These are phyloP conservation scores for Drosophila subpulchrella DNA, from an alignment of 1,140 invertebrate species.

Conservation along the genomic window DNA sequence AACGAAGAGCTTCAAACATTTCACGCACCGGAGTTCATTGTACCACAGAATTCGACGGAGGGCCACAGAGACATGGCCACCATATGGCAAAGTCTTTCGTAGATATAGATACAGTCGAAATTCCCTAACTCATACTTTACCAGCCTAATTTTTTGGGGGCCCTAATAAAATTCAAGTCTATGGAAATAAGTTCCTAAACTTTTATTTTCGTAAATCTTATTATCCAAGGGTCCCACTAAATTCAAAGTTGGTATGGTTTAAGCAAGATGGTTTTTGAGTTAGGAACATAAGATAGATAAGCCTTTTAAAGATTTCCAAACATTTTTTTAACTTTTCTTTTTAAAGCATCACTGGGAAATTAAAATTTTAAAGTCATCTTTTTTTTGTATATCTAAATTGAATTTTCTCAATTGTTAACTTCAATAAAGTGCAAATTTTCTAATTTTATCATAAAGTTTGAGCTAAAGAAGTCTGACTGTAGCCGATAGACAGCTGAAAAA, in stretches of 20 bases:
- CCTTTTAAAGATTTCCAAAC: too few relatives aligned
- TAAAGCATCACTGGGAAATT: too few relatives aligned
- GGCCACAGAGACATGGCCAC: constrained; percentile 36
- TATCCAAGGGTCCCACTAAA: too few relatives aligned
- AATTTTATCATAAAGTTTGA: not conserved
- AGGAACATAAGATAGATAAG: too few relatives aligned
- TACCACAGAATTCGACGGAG: constrained; percentile 48
- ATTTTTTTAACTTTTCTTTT: too few relatives aligned
- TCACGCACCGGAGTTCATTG: constrained; percentile 77
- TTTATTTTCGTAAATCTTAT: too few relatives aligned
- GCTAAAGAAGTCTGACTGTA: constrained; percentile 29
- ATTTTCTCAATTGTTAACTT: not conserved
- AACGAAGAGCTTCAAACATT: constrained; percentile 76
- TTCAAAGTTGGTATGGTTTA: too few relatives aligned
- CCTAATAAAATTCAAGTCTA: not conserved
- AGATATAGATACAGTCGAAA: constrained; percentile 39
- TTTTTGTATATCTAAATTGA: too few relatives aligned
- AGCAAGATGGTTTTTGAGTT: too few relatives aligned
- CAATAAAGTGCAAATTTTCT: not conserved
- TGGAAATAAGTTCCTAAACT: not conserved
- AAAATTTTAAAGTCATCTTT: too few relatives aligned
- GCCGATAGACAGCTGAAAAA: not conserved
- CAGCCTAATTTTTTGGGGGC: not conserved
- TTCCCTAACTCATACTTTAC: not conserved
- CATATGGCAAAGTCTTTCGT: constrained; percentile 16